Conservation (phyloP, 2,113 vertebrate species). For the Bos indicus region DNA sequence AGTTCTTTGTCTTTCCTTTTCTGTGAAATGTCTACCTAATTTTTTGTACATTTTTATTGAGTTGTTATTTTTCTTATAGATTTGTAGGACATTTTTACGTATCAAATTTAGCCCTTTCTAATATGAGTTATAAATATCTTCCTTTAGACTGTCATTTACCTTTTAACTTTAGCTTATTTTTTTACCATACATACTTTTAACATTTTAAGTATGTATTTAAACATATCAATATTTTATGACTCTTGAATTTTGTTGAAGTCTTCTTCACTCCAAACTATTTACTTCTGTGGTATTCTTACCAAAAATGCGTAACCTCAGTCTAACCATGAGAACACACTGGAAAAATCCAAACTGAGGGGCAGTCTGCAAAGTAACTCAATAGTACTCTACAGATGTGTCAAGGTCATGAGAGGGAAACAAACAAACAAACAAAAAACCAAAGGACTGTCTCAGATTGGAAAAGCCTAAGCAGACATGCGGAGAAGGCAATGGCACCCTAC, state of each 20-base stretch:
- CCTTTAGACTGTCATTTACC: not conserved
- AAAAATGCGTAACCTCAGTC: not conserved
- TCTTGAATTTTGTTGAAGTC: not conserved
- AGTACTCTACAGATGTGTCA: not conserved
- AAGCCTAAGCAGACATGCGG: not conserved
- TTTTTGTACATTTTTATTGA: not conserved
- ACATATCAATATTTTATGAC: not conserved
- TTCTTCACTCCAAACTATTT: not conserved
- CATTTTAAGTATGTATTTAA: not conserved
- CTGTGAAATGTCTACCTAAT: not conserved
- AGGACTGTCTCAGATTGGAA: not conserved
- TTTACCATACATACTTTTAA: not conserved
- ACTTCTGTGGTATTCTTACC: not conserved
- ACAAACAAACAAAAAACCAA: not conserved
- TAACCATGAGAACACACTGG: not conserved
- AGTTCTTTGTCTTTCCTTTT: slow-evolving; percentile 6
- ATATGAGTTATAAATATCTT: slow-evolving; percentile 3
- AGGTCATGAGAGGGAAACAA: not conserved
- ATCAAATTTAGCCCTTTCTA: not conserved
- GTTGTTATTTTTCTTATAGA: not conserved
- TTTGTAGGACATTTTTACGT: not conserved
- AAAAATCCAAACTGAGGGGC: not conserved
- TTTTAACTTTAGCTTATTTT: not conserved
- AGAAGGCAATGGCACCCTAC: too few species aligned
- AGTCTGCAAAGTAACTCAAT: not conserved